Conservation (phyloP, 2,888 invertebrate species). For the Eumerus sabulonum region DNA sequence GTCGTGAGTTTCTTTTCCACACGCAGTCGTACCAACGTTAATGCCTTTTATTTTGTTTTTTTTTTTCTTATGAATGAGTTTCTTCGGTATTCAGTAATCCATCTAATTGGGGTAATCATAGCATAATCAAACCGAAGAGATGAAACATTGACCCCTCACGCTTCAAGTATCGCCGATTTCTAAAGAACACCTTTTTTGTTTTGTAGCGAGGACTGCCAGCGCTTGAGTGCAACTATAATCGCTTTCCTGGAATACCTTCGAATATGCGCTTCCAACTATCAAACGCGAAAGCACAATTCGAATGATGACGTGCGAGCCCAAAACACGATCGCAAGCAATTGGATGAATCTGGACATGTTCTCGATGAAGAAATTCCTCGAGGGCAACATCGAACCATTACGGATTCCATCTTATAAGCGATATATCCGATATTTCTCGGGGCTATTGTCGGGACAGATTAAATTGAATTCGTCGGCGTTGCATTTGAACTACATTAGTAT, state of each 20-base stretch:
- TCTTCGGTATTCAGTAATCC: slow-evolving; percentile 18
- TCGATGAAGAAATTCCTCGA: slow-evolving; percentile 95
- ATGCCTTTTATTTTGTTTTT: not conserved
- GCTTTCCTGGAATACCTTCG: slow-evolving; percentile 97
- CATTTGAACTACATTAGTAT: slow-evolving; percentile 92
- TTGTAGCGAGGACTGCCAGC: slow-evolving; percentile 86
- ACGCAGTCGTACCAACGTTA: not conserved
- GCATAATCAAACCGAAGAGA: not conserved
- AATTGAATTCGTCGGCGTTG: slow-evolving; percentile 92
- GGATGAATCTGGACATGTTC: slow-evolving; percentile 92
- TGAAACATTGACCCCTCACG: not conserved
- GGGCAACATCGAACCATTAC: slow-evolving; percentile 85
- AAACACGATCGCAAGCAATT: slow-evolving; percentile 70
- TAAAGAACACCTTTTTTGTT: not conserved
- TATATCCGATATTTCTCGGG: slow-evolving; percentile 96
- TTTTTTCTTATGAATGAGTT: slow-evolving; percentile 8
- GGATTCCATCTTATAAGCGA: slow-evolving; percentile 88
- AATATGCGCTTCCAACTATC: slow-evolving; percentile 85
- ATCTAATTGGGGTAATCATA: not conserved
- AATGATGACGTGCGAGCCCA: slow-evolving; percentile 71
- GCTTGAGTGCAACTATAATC: slow-evolving; percentile 92
- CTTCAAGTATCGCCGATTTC: not conserved
- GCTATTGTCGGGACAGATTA: slow-evolving; percentile 91
- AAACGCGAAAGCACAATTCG: slow-evolving; percentile 51
- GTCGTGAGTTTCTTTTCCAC: slow-evolving; percentile 23